Evolutionary conservation across 2,888 invertebrate species (phyloP).

Genomic region (Bellardia pandia): DNA sequence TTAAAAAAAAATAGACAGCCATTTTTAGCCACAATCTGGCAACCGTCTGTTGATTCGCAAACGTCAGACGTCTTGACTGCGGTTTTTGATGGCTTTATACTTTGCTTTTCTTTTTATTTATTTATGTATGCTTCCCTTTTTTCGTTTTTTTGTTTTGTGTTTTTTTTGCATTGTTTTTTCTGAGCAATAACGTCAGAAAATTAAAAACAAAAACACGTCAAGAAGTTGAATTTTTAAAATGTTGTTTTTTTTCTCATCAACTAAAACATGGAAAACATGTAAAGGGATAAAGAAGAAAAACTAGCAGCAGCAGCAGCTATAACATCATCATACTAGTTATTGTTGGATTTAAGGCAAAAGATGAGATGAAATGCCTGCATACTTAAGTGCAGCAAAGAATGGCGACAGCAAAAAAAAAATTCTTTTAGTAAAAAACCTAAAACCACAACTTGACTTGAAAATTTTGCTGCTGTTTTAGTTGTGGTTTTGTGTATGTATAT

Average conservation of each 20-base stretch:
- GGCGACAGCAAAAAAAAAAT: constrained; percentile 38
- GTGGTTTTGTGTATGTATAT: constrained; percentile 4
- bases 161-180: too few species aligned
- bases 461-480: constrained; percentile 39
- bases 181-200: constrained; percentile 47
- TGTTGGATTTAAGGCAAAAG: neutral
- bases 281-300: constrained; percentile 28
- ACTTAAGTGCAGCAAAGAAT: constrained; percentile 46
- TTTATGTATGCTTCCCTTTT: neutral
- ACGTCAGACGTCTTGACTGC: constrained; percentile 68
- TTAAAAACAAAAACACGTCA: constrained; percentile 50
- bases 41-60: constrained; percentile 69
- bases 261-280: constrained; percentile 43
- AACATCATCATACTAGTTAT: constrained; percentile 48
- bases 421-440: constrained; percentile 27
- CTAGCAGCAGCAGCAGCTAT: neutral
- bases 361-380: constrained; percentile 53
- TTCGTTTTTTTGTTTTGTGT: constrained; percentile 20
- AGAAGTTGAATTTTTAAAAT: constrained; percentile 48
- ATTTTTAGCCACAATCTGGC: constrained; percentile 65
- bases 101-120: constrained; percentile 32
- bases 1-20: constrained; percentile 40
- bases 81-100: constrained; percentile 67
- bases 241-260: constrained; percentile 12
- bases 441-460: constrained; percentile 68